Evolutionary conservation across 2,888 invertebrate genomes (phyloP), one percentile per base, ranked within the genome.

Genomic region (Drosophila quinaria): DNA sequence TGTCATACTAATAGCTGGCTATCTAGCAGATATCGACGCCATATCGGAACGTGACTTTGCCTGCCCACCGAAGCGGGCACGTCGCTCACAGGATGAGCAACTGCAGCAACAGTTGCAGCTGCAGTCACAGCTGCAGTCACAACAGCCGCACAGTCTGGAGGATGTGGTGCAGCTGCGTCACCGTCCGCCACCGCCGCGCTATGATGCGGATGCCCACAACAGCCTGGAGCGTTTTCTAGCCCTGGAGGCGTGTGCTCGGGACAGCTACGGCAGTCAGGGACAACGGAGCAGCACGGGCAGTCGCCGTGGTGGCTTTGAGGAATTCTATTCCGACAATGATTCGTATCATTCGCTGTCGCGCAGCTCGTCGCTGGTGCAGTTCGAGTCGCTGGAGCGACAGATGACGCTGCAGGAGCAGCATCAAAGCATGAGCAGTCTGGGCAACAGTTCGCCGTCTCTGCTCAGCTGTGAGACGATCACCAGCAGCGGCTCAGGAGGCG

Each of bases 331-430:
- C n/a, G 93, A 93, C 78, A 92, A 92, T 35, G 82, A 93, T 37
- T 94, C 94, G 33, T 93, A 93, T 66, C 94, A 94, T 60, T 96
- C 96, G 51, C 94, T 96, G 13, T 96, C 96, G 84, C 95, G 97
- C 77, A 96, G 96, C 70, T 96, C 96, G 77, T 97, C 97, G 81
- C 94, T 97, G 73, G 94, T 97, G 72, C 97, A 97, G 92, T 97
- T 97, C 92, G 97, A 97, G 93, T 96, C 96, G 4, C 93, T 97
- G 69, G 97, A 97, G 91, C 94, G 95, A 47, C 95, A 95, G 82
- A 94, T 95, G 87, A 94, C 95, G 86, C 74, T 92, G 52, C 91
- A 91, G 63, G 92, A 92, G 60, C 94, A 94, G 85, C 92, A 84
- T 81, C 91, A 90, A 60, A 91, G 91, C 54, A 83, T 91, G 81